Base-by-base conservation (phyloP, 2,888 invertebrate genomes). In the Ephialtes manifestator region DNA sequence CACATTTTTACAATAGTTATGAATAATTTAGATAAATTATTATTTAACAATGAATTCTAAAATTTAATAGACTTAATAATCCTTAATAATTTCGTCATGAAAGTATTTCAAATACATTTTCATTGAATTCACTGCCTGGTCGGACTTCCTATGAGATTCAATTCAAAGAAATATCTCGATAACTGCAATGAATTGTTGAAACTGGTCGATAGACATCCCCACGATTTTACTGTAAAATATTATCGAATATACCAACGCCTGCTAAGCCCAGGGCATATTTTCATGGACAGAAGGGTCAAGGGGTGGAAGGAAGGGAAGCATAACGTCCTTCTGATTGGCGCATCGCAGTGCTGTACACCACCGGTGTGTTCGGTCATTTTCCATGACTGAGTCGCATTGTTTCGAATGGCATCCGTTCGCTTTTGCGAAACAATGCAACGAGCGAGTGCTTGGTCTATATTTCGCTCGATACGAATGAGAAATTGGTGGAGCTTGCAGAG, bases 341-440 rank as follows among this genome's bases (percentile, higher is more conserved):
- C 77, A 84, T 84, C 80, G 55, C 75, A 48, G 31, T 31, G 31
- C 51, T 46, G 55, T 67, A 35, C 72, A 63, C 68, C 77, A 81
- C 84, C 77, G 74, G 68, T 68, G 63, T 60, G 51, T 76, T 83
- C 48, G 70, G 58, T 83, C 77, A 84, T 84, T 84, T 84, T 84
- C 81, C 74, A 75, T 70, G 71, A 83, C 79, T 46, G 81, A 84
- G 68, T 68, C 43, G 77, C 84, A 77, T 84, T 74, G 81, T 81
- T 81, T 84, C 84, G 77, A 67, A 74, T 68, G 77, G 72, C 77
- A 77, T 77, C 74, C 77, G 77, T 60, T 74, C 67, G 77, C 63
- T 80, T 67, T 84, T 74, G 65, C 68, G 72, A 81, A 84, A 81
- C 81, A 84, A 81, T 84, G 72, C 46, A 53, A 15, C 18, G 67